phyloP scores from a whole-genome alignment of 2,888 invertebrate species.

The Tigriopus californicus region DNA sequence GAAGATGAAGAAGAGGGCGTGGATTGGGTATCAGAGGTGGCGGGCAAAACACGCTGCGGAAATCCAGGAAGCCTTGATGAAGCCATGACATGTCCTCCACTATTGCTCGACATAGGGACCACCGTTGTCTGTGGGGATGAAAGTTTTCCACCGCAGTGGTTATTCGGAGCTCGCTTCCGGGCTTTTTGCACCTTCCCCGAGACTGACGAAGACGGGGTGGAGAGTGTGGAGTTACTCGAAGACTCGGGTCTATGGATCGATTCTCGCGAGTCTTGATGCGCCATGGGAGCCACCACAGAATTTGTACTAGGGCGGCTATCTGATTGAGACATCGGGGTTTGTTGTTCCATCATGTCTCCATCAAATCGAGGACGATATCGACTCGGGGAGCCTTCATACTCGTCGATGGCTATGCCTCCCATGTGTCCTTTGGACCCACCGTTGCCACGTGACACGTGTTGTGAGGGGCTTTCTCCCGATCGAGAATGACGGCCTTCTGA shows the following conservation, averaged over 20 bases:
- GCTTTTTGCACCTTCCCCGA: not conserved
- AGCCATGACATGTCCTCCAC: not conserved
- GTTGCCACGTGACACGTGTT: too few relatives aligned
- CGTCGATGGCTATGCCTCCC: conserved; percentile 71
- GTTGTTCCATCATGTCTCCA: conserved; percentile 18
- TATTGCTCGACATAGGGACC: not conserved
- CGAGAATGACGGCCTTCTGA: not conserved
- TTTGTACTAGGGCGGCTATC: not conserved
- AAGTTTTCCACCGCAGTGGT: too few relatives aligned
- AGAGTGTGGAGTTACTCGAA: not conserved
- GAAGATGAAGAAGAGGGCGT: too few relatives aligned
- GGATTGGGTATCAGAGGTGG: not conserved
- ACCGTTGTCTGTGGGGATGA: too few relatives aligned
- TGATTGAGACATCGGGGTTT: conserved; percentile 16
- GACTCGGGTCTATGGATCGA: not conserved
- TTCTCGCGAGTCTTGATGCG: not conserved
- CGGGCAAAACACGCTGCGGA: conserved; percentile 4
- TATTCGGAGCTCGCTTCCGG: not conserved
- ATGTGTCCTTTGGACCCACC: conserved; percentile 28
- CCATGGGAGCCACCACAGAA: not conserved
- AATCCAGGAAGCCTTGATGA: not conserved
- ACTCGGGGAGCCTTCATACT: conserved; percentile 75
- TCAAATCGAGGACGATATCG: conserved; percentile 48
- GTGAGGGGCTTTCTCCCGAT: not conserved
- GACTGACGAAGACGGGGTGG: not conserved